A percentile compares a stretch with the other conserved stretches of the same genome.
Evolutionary conservation across 2,888 invertebrate species (phyloP).

Genomic region (Cetonia aurata): DNA sequence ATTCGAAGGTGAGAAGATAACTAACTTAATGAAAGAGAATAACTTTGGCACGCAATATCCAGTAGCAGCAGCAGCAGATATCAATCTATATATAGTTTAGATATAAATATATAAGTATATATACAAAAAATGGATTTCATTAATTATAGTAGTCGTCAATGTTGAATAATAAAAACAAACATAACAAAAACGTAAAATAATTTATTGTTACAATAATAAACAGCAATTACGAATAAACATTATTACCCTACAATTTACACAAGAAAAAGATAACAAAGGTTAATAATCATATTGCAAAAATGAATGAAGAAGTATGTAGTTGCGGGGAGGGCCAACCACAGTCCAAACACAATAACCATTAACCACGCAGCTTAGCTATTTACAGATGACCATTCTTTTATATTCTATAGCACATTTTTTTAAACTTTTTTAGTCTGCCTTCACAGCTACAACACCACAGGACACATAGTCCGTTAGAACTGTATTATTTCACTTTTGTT

Average conservation of each 20-base stretch:
- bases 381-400: slow-evolving; percentile 62
- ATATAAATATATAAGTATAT: slow-evolving; percentile 21
- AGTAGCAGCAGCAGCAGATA: slow-evolving; percentile 34
- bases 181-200: slow-evolving; percentile 49
- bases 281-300: slow-evolving; percentile 39
- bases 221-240: slow-evolving; percentile 43
- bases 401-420: slow-evolving; percentile 63
- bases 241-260: slow-evolving; percentile 46
- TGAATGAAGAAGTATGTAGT: slow-evolving; percentile 39
- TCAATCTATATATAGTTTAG: slow-evolving; percentile 6
- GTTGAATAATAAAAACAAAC: slow-evolving; percentile 46
- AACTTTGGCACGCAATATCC: slow-evolving; percentile 47
- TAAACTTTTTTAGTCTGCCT: slow-evolving; percentile 55
- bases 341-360: slow-evolving; percentile 58
- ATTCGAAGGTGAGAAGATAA: background rate
- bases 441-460: slow-evolving; percentile 59
- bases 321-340: slow-evolving; percentile 52
- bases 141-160: slow-evolving; percentile 29
- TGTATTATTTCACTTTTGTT: slow-evolving; percentile 42
- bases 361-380: slow-evolving; percentile 62
- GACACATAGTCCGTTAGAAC: slow-evolving; percentile 48
- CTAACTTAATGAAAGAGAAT: slow-evolving; percentile 27
- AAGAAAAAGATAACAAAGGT: slow-evolving; percentile 40
- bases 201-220: slow-evolving; percentile 49
- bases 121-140: slow-evolving; percentile 6